phyloP scores from a whole-genome alignment of 2,113 vertebrate species.

The Oreocharis arfaki region DNA sequence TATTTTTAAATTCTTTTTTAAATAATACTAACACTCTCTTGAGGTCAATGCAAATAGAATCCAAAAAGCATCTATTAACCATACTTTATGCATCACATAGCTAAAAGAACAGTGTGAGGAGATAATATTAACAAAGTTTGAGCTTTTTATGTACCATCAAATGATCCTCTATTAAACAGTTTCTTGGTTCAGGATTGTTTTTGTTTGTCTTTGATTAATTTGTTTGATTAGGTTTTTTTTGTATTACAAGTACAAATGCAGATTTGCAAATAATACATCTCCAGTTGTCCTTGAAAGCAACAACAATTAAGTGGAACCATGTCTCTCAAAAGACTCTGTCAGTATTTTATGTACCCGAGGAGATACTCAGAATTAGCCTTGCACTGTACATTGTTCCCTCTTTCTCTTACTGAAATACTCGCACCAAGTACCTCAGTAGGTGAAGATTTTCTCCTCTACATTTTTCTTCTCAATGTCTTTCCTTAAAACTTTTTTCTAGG shows the following conservation, averaged over 20 bases:
- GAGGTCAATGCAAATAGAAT: not conserved
- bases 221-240: not conserved
- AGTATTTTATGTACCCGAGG: not conserved
- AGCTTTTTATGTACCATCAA: not conserved
- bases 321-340: not conserved
- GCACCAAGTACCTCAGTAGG: not conserved
- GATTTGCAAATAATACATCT: not conserved
- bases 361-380: not conserved
- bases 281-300: not conserved
- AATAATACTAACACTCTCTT: not conserved
- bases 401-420: not conserved
- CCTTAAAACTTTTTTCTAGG: not conserved
- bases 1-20: not conserved
- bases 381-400: not conserved
- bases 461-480: not conserved
- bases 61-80: not conserved
- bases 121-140: not conserved
- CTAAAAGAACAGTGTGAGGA: not conserved
- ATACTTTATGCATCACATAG: not conserved
- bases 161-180: not conserved
- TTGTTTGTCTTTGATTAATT: not conserved
- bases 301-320: not conserved
- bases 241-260: not conserved
- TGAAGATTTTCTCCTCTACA: not conserved
- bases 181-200: not conserved